Base-by-base conservation (phyloP, 2,113 vertebrate species). In the Centropus bengalensis region DNA sequence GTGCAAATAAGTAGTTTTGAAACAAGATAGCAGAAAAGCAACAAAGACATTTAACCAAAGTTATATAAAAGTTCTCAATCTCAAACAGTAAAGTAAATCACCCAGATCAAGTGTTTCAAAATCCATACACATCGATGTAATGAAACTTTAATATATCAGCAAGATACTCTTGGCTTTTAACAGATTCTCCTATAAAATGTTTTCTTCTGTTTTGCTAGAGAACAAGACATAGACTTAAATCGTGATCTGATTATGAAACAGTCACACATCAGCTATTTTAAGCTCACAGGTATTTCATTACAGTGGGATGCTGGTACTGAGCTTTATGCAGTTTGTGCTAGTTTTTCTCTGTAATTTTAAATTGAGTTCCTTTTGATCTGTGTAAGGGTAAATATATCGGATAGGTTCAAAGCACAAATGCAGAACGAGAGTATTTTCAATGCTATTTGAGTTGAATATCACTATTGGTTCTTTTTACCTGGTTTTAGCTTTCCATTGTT, bases 401-500 rank as follows among this genome's bases (percentile, higher is more conserved):
- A 91, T 14, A 54, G 82, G 68, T 82, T 80, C 76, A 89, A 86
- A 88, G 64, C 52, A 67, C n/a, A 91, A 93, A 64, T 64, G 73
- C 73, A 75, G 86, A 91, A 84, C 40, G 74, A 67, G 47, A 85
- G 40, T 91, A 60, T 83, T 89, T 64, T 86, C 81, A 63, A 22
- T 56, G 47, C 28, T 68, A 23, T 83, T 79, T 64, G 74, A 91
- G 82, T 81, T 86, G 16, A 77, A 26, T 80, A 81, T 49, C 36
- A 54, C 16, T 38, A 20, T 28, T 24, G 26, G 18, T 79, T 60
- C 27, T 59, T 86, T 93, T 91, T 95, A 98, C 98, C 96, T 97
- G 95, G 86, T 91, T 95, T 94, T 68, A 97, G 94, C 55, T 89
- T 97, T 82, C 96, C 79, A 4, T 94, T 36, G 2, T 60, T 96